Percentiles rank a stretch among this genome's conserved stretches.
These are phyloP conservation scores for Liparis tanakae DNA, from an alignment of 2,797 vertebrate species.

Conservation along the genomic window DNA sequence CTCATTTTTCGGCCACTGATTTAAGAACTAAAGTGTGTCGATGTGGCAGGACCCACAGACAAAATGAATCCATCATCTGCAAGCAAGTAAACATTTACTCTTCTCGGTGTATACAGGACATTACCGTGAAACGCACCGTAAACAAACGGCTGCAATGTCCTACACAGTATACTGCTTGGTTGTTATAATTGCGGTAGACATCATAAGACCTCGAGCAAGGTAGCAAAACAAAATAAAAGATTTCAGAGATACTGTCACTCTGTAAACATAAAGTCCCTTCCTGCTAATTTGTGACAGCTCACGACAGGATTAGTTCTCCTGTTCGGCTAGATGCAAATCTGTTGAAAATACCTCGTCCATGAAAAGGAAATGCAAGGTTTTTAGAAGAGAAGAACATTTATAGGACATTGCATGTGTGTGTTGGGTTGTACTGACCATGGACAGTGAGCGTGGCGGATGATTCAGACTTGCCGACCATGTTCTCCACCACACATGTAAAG, in stretches of 20 bases:
- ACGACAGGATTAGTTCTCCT: conserved; percentile 19
- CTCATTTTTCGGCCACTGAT: conserved; percentile 58
- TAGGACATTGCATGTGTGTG: conserved; percentile 23
- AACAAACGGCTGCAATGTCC: conserved; percentile 48
- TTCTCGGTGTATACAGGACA: conserved; percentile 38
- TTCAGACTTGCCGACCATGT: conserved; percentile 98
- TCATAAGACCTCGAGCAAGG: conserved; percentile 32
- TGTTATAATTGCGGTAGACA: conserved; percentile 20
- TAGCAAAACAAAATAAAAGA: conserved; percentile 6
- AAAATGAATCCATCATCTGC: conserved; percentile 59
- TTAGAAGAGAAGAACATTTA: conserved; percentile 6
- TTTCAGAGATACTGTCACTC: conserved; percentile 17
- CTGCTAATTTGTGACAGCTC: conserved; percentile 46
- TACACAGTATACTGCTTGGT: conserved; percentile 8
- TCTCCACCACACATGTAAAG: conserved; percentile 97
- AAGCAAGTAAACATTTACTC: conserved; percentile 57
- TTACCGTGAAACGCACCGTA: conserved; percentile 27
- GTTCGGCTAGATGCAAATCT: conserved; percentile 24
- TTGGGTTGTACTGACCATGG: conserved; percentile 87
- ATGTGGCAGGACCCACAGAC: conserved; percentile 56
- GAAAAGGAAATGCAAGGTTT: conserved; percentile 22
- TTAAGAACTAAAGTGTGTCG: conserved; percentile 57
- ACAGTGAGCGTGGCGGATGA: conserved; percentile 94
- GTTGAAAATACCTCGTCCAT: conserved; percentile 19
- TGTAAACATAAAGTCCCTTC: conserved; percentile 38